Evolutionary conservation across 2,113 vertebrate species (phyloP).

Genomic region (Mus pahari): DNA sequence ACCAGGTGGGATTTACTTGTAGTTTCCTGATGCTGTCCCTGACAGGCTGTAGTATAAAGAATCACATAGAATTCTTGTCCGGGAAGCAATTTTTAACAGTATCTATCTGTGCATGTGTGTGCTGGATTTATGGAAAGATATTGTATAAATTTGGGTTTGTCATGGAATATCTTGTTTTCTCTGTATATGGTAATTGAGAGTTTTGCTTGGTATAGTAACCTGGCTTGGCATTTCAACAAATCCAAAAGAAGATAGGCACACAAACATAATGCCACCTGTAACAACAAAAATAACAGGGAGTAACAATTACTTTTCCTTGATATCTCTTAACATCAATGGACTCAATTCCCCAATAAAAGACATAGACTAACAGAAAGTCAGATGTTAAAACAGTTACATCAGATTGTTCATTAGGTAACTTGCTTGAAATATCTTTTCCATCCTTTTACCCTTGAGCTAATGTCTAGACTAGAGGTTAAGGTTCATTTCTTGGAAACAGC

Average conservation of each 20-base stretch:
- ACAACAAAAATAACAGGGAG: too few relatives aligned
- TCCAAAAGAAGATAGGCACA: too few relatives aligned
- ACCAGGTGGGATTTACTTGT: neutral
- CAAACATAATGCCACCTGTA: too few relatives aligned
- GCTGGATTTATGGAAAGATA: too few relatives aligned
- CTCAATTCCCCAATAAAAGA: too few relatives aligned
- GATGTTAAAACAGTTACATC: neutral
- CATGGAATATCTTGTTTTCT: too few relatives aligned
- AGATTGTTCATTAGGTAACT: neutral
- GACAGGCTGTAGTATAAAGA: neutral
- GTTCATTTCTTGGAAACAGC: neutral
- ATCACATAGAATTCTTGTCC: neutral
- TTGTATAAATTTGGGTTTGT: too few relatives aligned
- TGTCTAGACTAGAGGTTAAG: neutral
- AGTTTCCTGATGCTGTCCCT: neutral
- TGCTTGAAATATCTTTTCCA: neutral
- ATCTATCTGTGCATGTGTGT: neutral
- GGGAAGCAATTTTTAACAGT: constrained; percentile 16
- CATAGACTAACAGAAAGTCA: neutral
- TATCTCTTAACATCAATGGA: too few relatives aligned
- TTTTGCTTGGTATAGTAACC: too few relatives aligned
- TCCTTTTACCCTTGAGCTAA: neutral
- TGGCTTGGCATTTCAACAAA: too few relatives aligned
- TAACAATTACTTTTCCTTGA: too few relatives aligned
- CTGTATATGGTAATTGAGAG: too few relatives aligned